phyloP scores from a whole-genome alignment of 30 jellyfish, hydroid and myxozoan species.

The Cassiopea xamachana region DNA sequence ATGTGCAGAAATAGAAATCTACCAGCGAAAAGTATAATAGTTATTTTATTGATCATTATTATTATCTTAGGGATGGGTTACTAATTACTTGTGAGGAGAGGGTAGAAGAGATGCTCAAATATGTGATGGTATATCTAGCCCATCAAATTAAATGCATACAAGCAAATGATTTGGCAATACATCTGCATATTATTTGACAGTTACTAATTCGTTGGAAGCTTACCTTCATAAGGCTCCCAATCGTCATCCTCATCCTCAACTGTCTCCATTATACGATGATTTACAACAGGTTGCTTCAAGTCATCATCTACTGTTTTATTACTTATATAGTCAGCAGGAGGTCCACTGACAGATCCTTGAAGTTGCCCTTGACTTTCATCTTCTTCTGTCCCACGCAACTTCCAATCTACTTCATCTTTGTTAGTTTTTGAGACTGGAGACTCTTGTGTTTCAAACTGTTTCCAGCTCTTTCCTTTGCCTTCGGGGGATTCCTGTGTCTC shows the following conservation, averaged over 20 bases:
- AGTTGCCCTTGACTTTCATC: background rate
- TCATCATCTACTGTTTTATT: conserved; percentile 51
- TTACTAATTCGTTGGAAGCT: background rate
- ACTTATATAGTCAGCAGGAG: conserved; percentile 7
- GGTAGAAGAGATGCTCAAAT: no score
- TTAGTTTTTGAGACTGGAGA: background rate
- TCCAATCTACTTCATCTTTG: background rate
- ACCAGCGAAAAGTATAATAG: no score
- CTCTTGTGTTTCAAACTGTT: background rate
- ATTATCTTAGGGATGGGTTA: no score
- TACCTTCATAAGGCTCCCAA: background rate
- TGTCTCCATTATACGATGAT: background rate
- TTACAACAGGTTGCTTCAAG: background rate
- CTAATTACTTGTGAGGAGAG: no score
- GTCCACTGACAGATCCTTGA: conserved; percentile 1
- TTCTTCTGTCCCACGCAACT: background rate
- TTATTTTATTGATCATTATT: no score
- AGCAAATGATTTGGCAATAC: no score
- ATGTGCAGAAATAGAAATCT: no score
- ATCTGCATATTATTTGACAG: no score
- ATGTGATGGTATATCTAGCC: no score
- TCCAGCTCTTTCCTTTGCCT: background rate
- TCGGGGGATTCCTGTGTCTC: background rate
- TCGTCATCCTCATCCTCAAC: conserved; percentile 32
- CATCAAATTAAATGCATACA: no score